Evolutionary conservation across 2,797 vertebrate genomes (phyloP).

Genomic region (Botia almorhae): DNA sequence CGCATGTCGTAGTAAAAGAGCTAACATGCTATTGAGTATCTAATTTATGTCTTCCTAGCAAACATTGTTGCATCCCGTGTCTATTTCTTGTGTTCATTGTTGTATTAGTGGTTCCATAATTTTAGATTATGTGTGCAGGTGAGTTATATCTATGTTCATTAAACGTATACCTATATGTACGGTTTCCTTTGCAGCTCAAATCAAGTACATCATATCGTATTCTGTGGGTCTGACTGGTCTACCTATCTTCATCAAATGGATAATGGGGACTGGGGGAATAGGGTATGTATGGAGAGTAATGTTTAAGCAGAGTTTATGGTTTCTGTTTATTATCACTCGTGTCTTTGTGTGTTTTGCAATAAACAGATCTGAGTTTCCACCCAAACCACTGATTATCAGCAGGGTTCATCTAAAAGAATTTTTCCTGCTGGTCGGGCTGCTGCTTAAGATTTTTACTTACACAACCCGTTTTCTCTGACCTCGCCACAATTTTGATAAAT

Average conservation of each 20-base stretch:
- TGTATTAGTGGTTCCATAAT: neutral
- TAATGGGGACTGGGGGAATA: constrained; percentile 99
- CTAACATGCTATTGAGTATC: constrained; percentile 14
- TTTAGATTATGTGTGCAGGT: too few relatives aligned
- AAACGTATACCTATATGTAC: neutral
- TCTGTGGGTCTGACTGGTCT: constrained; percentile 41
- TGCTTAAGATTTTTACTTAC: too few relatives aligned
- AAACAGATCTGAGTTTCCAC: too few relatives aligned
- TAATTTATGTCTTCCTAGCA: neutral
- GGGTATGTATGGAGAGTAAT: constrained; percentile 78
- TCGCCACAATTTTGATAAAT: too few relatives aligned
- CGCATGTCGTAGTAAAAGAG: neutral
- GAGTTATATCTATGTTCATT: too few relatives aligned
- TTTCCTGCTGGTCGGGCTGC: too few relatives aligned
- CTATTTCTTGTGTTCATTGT: too few relatives aligned
- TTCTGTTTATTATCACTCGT: neutral
- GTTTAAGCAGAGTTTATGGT: neutral
- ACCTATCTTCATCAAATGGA: constrained; percentile 81
- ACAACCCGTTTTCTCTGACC: too few relatives aligned
- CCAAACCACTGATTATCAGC: too few relatives aligned
- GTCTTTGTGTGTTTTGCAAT: too few relatives aligned
- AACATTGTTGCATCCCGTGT: neutral
- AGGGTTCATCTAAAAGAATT: too few relatives aligned
- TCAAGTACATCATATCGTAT: neutral
- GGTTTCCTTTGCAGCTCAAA: constrained; percentile 27